phyloP scores from a whole-genome alignment of 2,797 vertebrate genomes.

The Karalla daura region DNA sequence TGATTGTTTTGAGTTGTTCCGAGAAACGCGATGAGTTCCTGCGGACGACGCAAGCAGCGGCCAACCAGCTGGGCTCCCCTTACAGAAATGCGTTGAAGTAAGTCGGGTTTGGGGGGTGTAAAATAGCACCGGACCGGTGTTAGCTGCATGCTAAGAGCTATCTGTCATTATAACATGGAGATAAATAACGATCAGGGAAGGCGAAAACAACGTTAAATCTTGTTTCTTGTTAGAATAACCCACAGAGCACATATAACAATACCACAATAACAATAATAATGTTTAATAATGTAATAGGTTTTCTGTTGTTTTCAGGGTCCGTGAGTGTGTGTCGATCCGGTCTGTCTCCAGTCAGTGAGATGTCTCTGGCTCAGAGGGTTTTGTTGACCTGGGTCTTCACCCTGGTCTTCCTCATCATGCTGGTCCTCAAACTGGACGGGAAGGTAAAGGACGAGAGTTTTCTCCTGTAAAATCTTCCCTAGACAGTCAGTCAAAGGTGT shows the following conservation, averaged over 20 bases:
- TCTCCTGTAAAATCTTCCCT: not conserved
- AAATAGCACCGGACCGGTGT: not conserved
- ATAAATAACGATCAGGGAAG: conserved; percentile 9
- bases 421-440: conserved; percentile 96
- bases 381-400: conserved; percentile 96
- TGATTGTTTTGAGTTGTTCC: conserved; percentile 11
- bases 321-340: not conserved
- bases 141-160: conserved; percentile 60
- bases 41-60: not conserved
- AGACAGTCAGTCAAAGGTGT: no score
- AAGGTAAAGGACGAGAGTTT: conserved; percentile 78
- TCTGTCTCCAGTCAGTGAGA: conserved; percentile 82
- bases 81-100: conserved; percentile 36
- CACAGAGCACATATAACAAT: no score
- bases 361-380: conserved; percentile 97
- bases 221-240: not conserved
- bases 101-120: conserved; percentile 3
- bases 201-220: not conserved
- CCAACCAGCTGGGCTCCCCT: not conserved
- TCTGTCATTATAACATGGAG: conserved; percentile 24
- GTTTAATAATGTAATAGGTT: no score
- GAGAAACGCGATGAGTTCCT: not conserved
- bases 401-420: conserved; percentile 94
- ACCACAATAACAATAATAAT: no score
- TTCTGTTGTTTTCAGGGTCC: conserved; percentile 10